A percentile compares a stretch with the other conserved stretches of the same genome.
Conservation (phyloP, 2,797 vertebrate species). For the Carapus acus region DNA sequence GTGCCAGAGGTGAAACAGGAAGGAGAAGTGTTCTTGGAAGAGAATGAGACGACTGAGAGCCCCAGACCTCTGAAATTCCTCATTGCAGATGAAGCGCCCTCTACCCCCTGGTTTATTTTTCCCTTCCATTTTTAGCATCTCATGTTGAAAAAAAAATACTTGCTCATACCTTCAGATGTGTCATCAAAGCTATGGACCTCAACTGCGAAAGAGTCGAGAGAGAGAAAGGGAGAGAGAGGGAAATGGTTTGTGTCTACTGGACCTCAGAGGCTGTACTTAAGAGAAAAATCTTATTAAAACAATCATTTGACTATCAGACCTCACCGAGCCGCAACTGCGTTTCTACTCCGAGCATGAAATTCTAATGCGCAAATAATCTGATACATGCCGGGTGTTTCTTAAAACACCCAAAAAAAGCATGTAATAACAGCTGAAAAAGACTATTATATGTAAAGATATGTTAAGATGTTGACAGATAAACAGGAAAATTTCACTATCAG, state of each 20-base stretch:
- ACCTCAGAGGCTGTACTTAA: constrained; percentile 33
- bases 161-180: constrained; percentile 66
- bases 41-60: constrained; percentile 74
- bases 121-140: constrained; percentile 71
- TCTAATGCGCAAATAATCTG: background rate
- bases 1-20: constrained; percentile 82
- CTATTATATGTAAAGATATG: background rate
- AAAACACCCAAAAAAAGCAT: background rate
- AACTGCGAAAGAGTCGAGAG: no score
- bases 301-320: background rate
- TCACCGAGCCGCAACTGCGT: background rate
- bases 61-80: constrained; percentile 78
- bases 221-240: constrained; percentile 42
- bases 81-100: constrained; percentile 77
- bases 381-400: background rate
- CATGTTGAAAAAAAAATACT: constrained; percentile 36
- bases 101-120: constrained; percentile 73
- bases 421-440: constrained; percentile 1
- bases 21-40: constrained; percentile 81
- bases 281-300: no score
- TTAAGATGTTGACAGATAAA: background rate
- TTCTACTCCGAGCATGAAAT: background rate
- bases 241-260: constrained; percentile 32
- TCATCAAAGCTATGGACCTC: constrained; percentile 59
- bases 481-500: no score